Evolutionary conservation across 2,797 vertebrate genomes (phyloP), one percentile per base, ranked within the genome.

Genomic region (Notolepis coatsorum): DNA sequence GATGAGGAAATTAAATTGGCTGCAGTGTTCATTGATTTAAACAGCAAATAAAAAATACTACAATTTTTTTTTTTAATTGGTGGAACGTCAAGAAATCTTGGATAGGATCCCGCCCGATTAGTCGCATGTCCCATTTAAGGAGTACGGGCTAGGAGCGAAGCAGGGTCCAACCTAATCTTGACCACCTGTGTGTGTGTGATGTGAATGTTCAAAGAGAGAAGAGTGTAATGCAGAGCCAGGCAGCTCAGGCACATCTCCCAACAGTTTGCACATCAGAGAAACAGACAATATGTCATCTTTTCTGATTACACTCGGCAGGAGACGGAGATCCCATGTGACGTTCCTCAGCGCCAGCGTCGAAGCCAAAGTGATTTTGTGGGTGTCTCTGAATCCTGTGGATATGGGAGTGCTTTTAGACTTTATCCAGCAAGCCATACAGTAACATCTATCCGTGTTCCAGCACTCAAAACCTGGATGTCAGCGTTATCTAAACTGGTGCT

Each of bases 271-370:
- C 79, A 73, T 66, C 1, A 20, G 30, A 84, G 70, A 70, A 80
- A 77, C 4, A 1, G 56, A 45, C 53, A 67, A 47, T 62, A 61
- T 77, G 82, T 88, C 68, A 70, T 83, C 69, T 84, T 81, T 74
- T 78, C 69, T 33, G 74, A 86, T 88, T 79, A 79, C 69, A 70
- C 71, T 88, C 84, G 84, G 78, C 79, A 80, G 55, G 62, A 79
- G 45, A 38, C 45, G 31, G 39, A 18, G 64, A 58, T 67, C 78
- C 69, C 79, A 56, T 54, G 71, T 77, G 79, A 78, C 82, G 74
- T 57, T 67, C 73, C 58, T 80, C 56, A 25, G 64, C 58, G 49
- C 57, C 24, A 52, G 12, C 35, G 56, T 59, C 59, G 63, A 81
- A 74, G 83, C 80, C 84, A 78, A 75, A 80, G 59, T 61, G 52